phyloP scores from a whole-genome alignment of 1,140 invertebrate genomes.

The Archivesica marissinica region DNA sequence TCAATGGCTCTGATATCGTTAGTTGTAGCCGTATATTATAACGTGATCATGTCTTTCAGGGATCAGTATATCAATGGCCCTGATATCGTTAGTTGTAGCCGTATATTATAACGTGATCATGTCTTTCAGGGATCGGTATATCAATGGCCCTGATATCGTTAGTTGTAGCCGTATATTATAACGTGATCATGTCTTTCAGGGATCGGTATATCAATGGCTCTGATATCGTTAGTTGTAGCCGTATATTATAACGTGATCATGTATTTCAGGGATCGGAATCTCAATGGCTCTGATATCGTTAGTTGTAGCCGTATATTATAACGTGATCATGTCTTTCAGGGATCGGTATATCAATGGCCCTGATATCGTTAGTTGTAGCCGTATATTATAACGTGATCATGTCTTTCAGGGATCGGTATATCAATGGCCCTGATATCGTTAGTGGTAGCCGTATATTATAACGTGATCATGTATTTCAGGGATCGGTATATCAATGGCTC shows the following conservation, averaged over 20 bases:
- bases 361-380: constrained; percentile 92
- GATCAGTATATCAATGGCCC: constrained; percentile 92
- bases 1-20: constrained; percentile 93
- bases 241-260: constrained; percentile 86
- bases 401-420: constrained; percentile 90
- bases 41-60: too few relatives aligned
- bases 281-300: constrained; percentile 93
- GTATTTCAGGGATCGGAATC: constrained; percentile 90
- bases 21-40: constrained; percentile 89
- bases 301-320: constrained; percentile 89
- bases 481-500: constrained; percentile 92
- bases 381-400: constrained; percentile 86
- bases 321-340: too few relatives aligned
- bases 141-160: constrained; percentile 93
- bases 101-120: constrained; percentile 86
- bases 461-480: too few relatives aligned
- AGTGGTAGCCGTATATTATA: constrained; percentile 89
- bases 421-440: constrained; percentile 93
- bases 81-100: constrained; percentile 92
- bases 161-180: constrained; percentile 89
- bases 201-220: constrained; percentile 92
- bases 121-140: constrained; percentile 90
- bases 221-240: constrained; percentile 92
- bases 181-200: too few relatives aligned
- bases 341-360: constrained; percentile 92